Conservation (phyloP, 64 coral and sea anemone genomes). For the Montipora foliosa region DNA sequence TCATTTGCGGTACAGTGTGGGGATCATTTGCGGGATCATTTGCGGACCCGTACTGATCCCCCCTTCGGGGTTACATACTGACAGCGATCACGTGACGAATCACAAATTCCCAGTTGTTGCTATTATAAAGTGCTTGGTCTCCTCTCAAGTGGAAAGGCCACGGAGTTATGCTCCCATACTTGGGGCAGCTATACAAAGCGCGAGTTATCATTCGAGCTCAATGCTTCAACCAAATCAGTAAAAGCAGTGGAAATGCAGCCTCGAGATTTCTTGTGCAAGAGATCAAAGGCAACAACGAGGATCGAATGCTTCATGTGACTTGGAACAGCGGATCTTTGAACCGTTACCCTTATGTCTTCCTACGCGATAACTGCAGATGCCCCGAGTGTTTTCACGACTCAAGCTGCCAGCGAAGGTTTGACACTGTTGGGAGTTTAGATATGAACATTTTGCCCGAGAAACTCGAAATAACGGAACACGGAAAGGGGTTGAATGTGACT, state of each 20-base stretch:
- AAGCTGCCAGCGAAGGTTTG: constrained; percentile 52
- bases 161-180: background rate
- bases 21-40: too few species aligned
- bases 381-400: constrained; percentile 71
- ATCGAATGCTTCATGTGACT: constrained; percentile 52
- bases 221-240: background rate
- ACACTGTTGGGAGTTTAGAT: constrained; percentile 47
- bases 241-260: background rate
- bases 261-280: constrained; percentile 24
- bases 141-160: too few species aligned
- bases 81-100: too few species aligned
- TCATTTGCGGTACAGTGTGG: too few species aligned
- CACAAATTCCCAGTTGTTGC: too few species aligned
- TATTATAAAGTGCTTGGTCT: too few species aligned
- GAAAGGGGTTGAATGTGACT: constrained; percentile 16
- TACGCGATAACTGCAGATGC: constrained; percentile 81
- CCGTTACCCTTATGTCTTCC: constrained; percentile 73
- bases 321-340: constrained; percentile 48
- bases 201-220: background rate
- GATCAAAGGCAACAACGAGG: constrained; percentile 1
- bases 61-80: too few species aligned
- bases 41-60: too few species aligned
- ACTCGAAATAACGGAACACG: background rate
- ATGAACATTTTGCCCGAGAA: background rate
- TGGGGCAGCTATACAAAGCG: background rate